Conservation (phyloP, 2,113 vertebrate genomes). For the Origma solitaria region DNA sequence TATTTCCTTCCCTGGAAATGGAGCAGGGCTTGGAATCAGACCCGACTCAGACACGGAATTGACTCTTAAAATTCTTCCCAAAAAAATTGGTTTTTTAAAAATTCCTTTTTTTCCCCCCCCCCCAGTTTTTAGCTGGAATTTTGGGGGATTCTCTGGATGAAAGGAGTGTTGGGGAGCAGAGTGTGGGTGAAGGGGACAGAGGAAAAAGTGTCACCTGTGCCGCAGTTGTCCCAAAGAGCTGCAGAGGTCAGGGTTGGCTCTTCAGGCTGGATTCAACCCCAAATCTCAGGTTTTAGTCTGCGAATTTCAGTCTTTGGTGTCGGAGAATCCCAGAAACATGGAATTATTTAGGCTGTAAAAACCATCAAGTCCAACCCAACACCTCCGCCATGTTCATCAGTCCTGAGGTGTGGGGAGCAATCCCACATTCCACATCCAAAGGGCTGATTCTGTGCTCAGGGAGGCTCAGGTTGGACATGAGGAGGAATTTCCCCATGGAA, state of each 20-base stretch:
- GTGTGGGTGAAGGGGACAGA: no score
- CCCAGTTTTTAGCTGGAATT: background rate
- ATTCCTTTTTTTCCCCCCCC: rapidly evolving
- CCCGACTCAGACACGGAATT: background rate
- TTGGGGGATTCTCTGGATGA: background rate
- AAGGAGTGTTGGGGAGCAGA: background rate
- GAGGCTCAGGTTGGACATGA: background rate
- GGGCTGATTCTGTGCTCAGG: background rate
- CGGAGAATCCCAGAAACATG: background rate
- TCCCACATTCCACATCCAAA: background rate
- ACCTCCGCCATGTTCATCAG: background rate
- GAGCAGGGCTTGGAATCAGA: background rate
- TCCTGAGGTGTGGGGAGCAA: background rate
- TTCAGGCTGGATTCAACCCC: background rate
- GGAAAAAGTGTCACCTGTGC: background rate
- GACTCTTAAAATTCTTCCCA: background rate
- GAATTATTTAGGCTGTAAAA: background rate
- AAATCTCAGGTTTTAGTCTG: background rate
- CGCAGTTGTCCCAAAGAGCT: background rate
- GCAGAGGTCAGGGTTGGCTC: background rate
- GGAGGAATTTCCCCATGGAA: background rate
- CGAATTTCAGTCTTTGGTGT: background rate
- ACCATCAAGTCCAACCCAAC: background rate
- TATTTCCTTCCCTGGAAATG: background rate
- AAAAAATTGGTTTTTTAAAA: background rate